A percentile compares a stretch with the other conserved stretches of the same genome.
Evolutionary conservation across 2,888 invertebrate genomes (phyloP).

Genomic region (Microchrysa polita): DNA sequence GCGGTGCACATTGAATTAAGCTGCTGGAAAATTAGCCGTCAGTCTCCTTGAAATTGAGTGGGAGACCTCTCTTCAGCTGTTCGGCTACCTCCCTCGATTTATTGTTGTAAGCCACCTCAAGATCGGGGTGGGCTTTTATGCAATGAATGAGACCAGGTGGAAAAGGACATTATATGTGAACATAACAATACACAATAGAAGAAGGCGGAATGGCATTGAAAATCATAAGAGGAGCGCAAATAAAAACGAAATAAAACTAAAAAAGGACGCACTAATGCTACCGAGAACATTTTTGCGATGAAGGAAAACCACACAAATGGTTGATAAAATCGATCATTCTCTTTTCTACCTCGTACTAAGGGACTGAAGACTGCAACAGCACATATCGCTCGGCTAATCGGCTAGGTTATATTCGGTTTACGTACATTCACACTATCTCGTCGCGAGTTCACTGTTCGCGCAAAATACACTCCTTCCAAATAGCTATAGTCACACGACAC

Average conservation of each 20-base stretch:
- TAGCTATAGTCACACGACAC: background rate
- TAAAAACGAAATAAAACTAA: background rate
- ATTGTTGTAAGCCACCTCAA: background rate
- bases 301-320: background rate
- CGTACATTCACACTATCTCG: background rate
- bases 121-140: background rate
- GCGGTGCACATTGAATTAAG: background rate
- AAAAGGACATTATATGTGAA: background rate
- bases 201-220: conserved; percentile 1
- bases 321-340: conserved; percentile 35
- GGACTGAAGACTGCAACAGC: background rate
- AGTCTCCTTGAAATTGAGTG: background rate
- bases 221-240: background rate
- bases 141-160: background rate
- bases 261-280: background rate
- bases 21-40: conserved; percentile 23
- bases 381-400: background rate
- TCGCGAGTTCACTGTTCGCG: background rate
- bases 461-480: no score
- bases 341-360: conserved; percentile 35
- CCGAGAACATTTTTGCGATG: background rate
- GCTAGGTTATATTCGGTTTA: no score
- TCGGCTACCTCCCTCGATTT: background rate
- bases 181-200: background rate
- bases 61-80: background rate